A percentile compares a stretch with the other conserved stretches of the same genome.
phyloP scores from a whole-genome alignment of 2,888 invertebrate species.

The Platerodrilus igneus region DNA sequence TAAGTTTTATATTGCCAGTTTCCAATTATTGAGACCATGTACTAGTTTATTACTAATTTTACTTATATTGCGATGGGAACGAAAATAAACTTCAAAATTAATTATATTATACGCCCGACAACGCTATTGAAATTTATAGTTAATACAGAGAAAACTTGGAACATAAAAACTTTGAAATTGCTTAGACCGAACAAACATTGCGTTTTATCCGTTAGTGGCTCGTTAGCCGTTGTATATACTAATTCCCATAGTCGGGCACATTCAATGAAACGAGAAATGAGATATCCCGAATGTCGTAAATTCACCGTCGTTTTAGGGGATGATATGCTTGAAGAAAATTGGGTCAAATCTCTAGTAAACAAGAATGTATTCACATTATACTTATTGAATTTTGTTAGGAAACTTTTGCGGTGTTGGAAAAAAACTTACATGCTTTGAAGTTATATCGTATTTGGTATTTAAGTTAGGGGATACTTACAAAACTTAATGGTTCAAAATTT shows the following conservation, averaged over 20 bases:
- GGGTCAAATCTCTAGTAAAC: slow-evolving; percentile 16
- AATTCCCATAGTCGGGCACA: slow-evolving; percentile 15
- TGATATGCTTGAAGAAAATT: slow-evolving; percentile 5
- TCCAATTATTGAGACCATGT: too few species aligned
- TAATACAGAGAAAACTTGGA: slow-evolving; percentile 31
- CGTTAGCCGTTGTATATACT: slow-evolving; percentile 18
- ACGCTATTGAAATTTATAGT: too few species aligned
- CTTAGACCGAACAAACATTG: slow-evolving; percentile 24
- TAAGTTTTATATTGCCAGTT: too few species aligned
- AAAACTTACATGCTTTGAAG: too few species aligned
- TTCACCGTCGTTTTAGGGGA: not conserved
- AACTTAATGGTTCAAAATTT: slow-evolving; percentile 21
- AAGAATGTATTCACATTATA: slow-evolving; percentile 1
- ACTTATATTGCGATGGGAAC: too few species aligned
- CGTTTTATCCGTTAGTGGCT: slow-evolving; percentile 19
- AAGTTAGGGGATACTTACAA: slow-evolving; percentile 16
- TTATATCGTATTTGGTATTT: too few species aligned
- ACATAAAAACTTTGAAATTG: slow-evolving; percentile 36
- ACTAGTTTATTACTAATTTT: too few species aligned
- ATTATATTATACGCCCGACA: too few species aligned
- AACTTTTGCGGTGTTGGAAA: too few species aligned
- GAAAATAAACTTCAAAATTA: too few species aligned
- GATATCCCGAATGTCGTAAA: slow-evolving; percentile 8
- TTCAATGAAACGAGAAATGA: slow-evolving; percentile 6
- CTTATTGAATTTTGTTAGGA: not conserved